Percentiles rank a stretch among this genome's conserved stretches.
phyloP scores from a whole-genome alignment of 37 sponge, comb jelly and placozoan genomes.

The Eunapius fragilis region DNA sequence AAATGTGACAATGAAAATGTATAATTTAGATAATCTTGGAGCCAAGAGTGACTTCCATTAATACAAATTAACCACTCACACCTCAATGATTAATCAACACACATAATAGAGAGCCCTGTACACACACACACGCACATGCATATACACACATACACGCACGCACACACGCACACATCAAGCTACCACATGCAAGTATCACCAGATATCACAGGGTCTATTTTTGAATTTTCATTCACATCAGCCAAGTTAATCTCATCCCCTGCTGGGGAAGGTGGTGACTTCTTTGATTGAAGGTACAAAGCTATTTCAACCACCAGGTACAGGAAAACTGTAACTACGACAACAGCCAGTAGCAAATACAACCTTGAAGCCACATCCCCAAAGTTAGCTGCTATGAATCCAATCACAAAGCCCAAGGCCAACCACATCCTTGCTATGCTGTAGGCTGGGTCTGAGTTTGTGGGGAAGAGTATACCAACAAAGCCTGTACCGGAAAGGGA shows the following conservation, averaged over 20 bases:
- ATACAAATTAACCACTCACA: too few species aligned
- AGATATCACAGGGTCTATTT: too few species aligned
- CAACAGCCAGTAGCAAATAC: not conserved
- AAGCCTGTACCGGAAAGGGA: not conserved
- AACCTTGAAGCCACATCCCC: not conserved
- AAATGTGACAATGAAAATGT: too few species aligned
- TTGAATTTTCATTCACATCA: too few species aligned
- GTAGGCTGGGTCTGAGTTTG: not conserved
- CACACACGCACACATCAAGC: too few species aligned
- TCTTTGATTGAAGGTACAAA: not conserved
- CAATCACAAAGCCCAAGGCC: not conserved
- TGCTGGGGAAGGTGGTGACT: not conserved
- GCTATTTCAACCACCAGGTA: not conserved
- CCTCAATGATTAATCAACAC: too few species aligned
- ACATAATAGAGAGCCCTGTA: too few species aligned
- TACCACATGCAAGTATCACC: too few species aligned
- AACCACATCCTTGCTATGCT: not conserved
- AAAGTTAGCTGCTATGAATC: not conserved
- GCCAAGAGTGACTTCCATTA: too few species aligned
- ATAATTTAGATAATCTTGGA: too few species aligned
- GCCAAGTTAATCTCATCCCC: not conserved
- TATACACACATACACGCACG: too few species aligned
- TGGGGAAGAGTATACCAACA: not conserved
- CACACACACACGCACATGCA: too few species aligned
- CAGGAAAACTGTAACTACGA: not conserved